phyloP scores from a whole-genome alignment of 2,888 invertebrate genomes.

The Eueremaeus valkanovi region DNA sequence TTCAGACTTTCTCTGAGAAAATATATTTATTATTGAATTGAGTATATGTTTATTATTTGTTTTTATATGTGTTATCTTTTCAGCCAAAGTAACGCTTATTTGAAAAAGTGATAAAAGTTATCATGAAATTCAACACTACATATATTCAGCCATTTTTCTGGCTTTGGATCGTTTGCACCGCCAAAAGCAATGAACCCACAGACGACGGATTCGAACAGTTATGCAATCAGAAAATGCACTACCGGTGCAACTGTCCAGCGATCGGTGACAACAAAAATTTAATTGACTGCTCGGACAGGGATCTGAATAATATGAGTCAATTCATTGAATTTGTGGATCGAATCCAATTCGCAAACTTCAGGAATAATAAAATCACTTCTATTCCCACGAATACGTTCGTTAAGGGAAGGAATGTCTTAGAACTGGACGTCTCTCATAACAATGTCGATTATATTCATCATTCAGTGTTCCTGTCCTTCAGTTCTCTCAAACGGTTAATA shows the following conservation, averaged over 20 bases:
- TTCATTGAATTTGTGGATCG: neutral
- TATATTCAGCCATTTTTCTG: constrained; percentile 34
- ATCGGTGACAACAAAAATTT: neutral
- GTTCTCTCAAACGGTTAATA: constrained; percentile 80
- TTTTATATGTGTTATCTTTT: constrained; percentile 14
- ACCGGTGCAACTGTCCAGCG: neutral
- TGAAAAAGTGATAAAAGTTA: constrained; percentile 25
- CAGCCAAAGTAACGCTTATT: neutral
- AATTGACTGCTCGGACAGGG: constrained; percentile 24
- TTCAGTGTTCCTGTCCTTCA: constrained; percentile 83
- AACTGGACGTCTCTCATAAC: constrained; percentile 57
- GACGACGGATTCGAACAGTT: constrained; percentile 13
- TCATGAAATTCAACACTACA: constrained; percentile 1
- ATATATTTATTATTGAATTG: neutral
- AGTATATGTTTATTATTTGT: neutral
- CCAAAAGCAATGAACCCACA: neutral
- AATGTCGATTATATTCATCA: constrained; percentile 74
- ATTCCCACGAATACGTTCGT: constrained; percentile 28
- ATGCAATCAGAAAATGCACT: neutral
- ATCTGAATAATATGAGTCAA: constrained; percentile 20
- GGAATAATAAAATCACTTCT: constrained; percentile 32
- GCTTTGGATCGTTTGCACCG: neutral
- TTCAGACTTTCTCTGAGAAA: too few relatives aligned
- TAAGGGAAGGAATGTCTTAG: constrained; percentile 29
- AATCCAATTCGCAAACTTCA: neutral